Base-by-base conservation (phyloP, 2,888 invertebrate species). In the Mystacides longicornis region DNA sequence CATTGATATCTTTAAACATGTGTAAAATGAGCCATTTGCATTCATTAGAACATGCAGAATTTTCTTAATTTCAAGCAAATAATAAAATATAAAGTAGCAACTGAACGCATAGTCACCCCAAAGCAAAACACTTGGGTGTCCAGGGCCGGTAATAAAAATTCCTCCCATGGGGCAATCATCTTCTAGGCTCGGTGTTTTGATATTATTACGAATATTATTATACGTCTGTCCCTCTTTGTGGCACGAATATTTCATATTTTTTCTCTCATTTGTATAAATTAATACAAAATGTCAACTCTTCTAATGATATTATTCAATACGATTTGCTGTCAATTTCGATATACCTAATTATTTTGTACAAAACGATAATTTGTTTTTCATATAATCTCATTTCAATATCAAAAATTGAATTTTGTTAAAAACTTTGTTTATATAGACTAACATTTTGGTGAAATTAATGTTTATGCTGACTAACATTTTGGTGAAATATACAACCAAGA, bases 221-320 rank as follows among this genome's bases (percentile, higher is more conserved):
- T 37, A 14, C 14, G 3, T n/a, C 27, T 27, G 5, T 27, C 27
- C 27, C 37, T 37, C 37, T 37, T 11, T 27, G 27, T 37, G 14
- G 16, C 37, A 37, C 37, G 4, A 37, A 4, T 16, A n/a, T 16
- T 37, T 37, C 37, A 14, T 37, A 37, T 37, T 37, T 14, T 37
- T 16, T 14, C 14, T 37, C 37, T 14, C 54, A 50, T 48, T 37
- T 16, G 14, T 37, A 54, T 57, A 58, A 58, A 58, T 58, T 58
- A 58, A 55, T 58, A 58, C 52, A 48, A 49, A 58, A 55, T 58
- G 58, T 58, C 58, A 58, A 55, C 58, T 58, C 57, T 48, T 16
- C 14, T 37, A 14, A 37, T n/a, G n/a, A n/a, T n/a, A n/a, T n/a
- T n/a, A 16, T 37, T 37, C 14, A 14, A 37, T 37, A 37, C 37